Conservation (phyloP, 2,113 vertebrate genomes). For the Mustela nigripes region DNA sequence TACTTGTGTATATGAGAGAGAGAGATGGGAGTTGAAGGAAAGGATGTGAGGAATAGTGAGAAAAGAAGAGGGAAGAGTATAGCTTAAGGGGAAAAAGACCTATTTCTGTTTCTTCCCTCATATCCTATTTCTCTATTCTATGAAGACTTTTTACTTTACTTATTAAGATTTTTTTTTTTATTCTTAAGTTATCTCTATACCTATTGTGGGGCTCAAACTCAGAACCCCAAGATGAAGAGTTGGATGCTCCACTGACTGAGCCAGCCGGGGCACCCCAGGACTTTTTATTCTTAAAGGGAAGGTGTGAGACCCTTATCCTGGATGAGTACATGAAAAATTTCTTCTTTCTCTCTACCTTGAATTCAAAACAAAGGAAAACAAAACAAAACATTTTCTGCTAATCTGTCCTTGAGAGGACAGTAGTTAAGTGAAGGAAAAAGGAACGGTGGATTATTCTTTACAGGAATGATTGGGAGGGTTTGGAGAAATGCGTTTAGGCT, state of each 20-base stretch:
- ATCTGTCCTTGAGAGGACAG: not conserved
- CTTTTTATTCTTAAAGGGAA: conserved; percentile 24
- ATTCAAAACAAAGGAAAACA: not conserved
- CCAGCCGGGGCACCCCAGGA: not conserved
- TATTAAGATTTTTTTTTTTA: not conserved
- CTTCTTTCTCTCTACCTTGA: not conserved
- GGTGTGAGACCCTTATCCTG: not conserved
- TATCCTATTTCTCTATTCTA: not conserved
- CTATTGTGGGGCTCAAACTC: not conserved
- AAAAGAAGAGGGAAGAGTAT: not conserved
- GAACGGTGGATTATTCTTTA: not conserved
- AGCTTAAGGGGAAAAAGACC: not conserved
- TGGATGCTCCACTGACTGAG: not conserved
- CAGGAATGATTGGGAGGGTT: not conserved
- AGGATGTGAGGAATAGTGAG: not conserved
- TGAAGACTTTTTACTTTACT: not conserved
- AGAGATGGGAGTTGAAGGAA: not conserved
- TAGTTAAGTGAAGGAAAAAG: conserved; percentile 25
- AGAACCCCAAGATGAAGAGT: not conserved
- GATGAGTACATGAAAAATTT: not conserved
- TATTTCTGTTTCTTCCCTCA: conserved; percentile 1
- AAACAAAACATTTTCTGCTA: not conserved
- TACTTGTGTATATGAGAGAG: not conserved
- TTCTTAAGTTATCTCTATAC: not conserved
- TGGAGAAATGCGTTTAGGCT: not conserved